phyloP scores from a whole-genome alignment of 2,113 vertebrate genomes.

The Atractosteus spatula region DNA sequence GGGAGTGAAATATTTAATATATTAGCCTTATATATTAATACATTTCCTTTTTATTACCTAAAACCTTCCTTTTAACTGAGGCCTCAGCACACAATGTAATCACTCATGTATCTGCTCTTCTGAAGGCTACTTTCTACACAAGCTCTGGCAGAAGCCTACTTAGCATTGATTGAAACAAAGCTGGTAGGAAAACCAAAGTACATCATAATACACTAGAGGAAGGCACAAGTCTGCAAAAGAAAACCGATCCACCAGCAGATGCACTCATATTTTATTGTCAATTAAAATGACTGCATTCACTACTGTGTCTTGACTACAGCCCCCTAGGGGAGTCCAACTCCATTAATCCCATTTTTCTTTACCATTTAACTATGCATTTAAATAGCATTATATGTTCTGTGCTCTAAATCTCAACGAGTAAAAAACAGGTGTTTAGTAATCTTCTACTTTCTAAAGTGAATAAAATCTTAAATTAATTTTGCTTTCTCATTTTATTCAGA shows the following conservation, averaged over 20 bases:
- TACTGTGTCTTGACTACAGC: constrained; percentile 48
- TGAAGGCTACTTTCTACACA: no score
- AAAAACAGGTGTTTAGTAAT: not conserved
- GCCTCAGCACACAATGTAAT: no score
- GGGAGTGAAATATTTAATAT: no score
- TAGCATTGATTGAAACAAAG: not conserved
- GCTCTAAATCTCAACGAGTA: not conserved
- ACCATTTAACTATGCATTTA: not conserved
- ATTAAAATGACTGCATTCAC: constrained; percentile 61
- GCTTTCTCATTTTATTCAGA: not conserved
- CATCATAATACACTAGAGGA: not conserved
- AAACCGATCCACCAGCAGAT: not conserved
- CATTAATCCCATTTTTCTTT: not conserved
- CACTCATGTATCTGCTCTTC: no score
- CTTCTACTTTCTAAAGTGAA: not conserved
- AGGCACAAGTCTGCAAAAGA: not conserved
- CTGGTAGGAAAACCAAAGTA: not conserved
- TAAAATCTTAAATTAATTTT: not conserved
- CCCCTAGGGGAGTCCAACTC: constrained; percentile 42
- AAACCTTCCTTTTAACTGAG: no score
- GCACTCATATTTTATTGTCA: constrained; percentile 38
- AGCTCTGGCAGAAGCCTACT: no score
- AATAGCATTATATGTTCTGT: not conserved
- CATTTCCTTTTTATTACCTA: no score
- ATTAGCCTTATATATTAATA: no score